Evolutionary conservation across 2,888 invertebrate genomes (phyloP), one percentile per base, ranked within the genome.

Genomic region (Synanthedon vespiformis): DNA sequence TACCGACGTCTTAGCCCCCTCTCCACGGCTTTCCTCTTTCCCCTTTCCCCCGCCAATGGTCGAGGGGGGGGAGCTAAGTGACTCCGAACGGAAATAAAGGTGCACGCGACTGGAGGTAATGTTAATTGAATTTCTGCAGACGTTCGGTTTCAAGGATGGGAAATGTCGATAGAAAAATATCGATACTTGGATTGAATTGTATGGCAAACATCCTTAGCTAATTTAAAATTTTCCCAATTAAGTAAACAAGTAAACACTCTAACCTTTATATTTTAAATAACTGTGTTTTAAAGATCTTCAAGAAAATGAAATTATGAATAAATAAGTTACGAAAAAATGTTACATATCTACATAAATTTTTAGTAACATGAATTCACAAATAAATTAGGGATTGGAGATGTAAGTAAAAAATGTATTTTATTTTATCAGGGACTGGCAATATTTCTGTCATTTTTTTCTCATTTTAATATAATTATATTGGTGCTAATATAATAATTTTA

Each of bases 41-140:
- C 18, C 13, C 44, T 13, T 4, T 8, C 44, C 41, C 12, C 44
- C 44, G 51, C 52, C 41, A 50, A 54, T 40, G 49, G 55, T 53
- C 58, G 58, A 51, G 55, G 63, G 34, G 60, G 60, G 68, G 61
- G 65, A 65, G 68, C 68, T 81, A 85, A 86, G 86, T 84, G 85
- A 85, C 85, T 86, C 85, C 85, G 76, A 86, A 87, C 85, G 87
- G 87, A 87, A 86, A 87, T 87, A 86, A 84, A 87, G 86, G 87
- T 87, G 88, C 88, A 88, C 79, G 88, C 85, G 86, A 87, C 85
- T 88, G 88, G 80, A 88, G 88, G 87, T 88, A 88, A 88, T 88
- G 87, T 88, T 88, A 88, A 88, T 88, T 88, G 88, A 88, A 88
- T 87, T 86, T 87, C 86, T 85, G 84, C 86, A 85, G 85, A 86